Conservation (phyloP, 53 echinoderm and acorn worm genomes). For the Actinopyga echinites region DNA sequence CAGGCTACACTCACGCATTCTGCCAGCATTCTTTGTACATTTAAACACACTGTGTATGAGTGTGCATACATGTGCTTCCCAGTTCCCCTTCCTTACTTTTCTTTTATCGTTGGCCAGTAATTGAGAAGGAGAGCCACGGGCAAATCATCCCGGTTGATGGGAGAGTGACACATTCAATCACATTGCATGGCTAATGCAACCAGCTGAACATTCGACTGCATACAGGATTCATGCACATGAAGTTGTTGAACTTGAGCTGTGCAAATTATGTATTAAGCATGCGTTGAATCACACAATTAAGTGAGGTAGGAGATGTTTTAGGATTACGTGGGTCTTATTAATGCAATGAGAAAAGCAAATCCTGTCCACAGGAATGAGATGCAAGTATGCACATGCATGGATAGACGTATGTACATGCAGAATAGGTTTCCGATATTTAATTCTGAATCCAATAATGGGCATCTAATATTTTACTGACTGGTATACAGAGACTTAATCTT, state of each 20-base stretch:
- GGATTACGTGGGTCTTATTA: conserved; percentile 23
- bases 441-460: too few relatives aligned
- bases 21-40: conserved; percentile 20
- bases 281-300: conserved; percentile 42
- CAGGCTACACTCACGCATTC: too few relatives aligned
- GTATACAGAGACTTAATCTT: too few relatives aligned
- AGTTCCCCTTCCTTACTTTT: too few relatives aligned
- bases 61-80: conserved; percentile 3
- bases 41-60: conserved; percentile 12
- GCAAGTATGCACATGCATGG: too few relatives aligned
- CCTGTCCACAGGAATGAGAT: background rate
- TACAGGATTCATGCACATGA: conserved; percentile 21
- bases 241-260: conserved; percentile 42
- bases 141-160: conserved; percentile 32
- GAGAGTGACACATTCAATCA: conserved; percentile 40
- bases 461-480: too few relatives aligned
- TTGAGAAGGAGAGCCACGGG: conserved; percentile 38
- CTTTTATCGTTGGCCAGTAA: conserved; percentile 33
- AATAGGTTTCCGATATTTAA: too few relatives aligned
- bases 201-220: conserved; percentile 25
- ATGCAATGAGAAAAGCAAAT: conserved; percentile 27
- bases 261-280: conserved; percentile 42
- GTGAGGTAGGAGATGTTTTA: conserved; percentile 18
- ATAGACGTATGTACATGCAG: too few relatives aligned
- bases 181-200: conserved; percentile 39